Evolutionary conservation across 2,888 invertebrate genomes (phyloP).

Genomic region (Caenorhabditis doughertyi): DNA sequence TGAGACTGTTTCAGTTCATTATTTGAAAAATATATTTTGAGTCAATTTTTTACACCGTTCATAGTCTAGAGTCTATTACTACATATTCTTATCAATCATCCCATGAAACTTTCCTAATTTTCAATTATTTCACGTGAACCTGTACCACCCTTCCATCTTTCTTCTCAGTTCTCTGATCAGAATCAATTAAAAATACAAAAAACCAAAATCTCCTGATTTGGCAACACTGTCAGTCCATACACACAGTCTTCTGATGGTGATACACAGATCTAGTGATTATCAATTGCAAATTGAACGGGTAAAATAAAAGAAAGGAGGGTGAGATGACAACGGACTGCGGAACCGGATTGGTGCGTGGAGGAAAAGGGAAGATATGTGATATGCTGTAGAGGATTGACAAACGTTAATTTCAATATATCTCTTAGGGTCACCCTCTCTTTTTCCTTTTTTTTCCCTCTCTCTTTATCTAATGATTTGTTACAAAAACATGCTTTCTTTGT

Average conservation of each 20-base stretch:
- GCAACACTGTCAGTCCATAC: slow-evolving; percentile 12
- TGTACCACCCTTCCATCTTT: neutral
- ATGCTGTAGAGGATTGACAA: slow-evolving; percentile 25
- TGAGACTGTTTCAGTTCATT: too few species aligned
- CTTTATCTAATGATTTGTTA: too few species aligned
- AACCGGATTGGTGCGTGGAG: slow-evolving; percentile 54
- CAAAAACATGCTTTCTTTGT: slow-evolving; percentile 15
- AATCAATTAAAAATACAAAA: slow-evolving; percentile 4
- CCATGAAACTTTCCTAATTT: neutral
- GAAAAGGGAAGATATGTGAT: slow-evolving; percentile 15
- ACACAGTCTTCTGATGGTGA: neutral
- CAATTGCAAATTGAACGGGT: slow-evolving; percentile 41
- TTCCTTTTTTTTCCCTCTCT: neutral
- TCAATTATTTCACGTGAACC: slow-evolving; percentile 31
- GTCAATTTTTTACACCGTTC: neutral
- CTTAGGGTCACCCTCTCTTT: slow-evolving; percentile 24
- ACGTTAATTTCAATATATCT: slow-evolving; percentile 33
- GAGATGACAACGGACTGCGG: slow-evolving; percentile 45
- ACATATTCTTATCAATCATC: neutral
- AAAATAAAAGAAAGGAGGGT: slow-evolving; percentile 9
- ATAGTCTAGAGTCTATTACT: neutral
- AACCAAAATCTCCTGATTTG: slow-evolving; percentile 3
- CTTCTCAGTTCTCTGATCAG: slow-evolving; percentile 49
- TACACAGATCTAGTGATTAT: slow-evolving; percentile 52
- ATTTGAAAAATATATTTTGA: too few species aligned